Evolutionary conservation across 2,888 invertebrate genomes (phyloP).

Genomic region (Sturmia bella): DNA sequence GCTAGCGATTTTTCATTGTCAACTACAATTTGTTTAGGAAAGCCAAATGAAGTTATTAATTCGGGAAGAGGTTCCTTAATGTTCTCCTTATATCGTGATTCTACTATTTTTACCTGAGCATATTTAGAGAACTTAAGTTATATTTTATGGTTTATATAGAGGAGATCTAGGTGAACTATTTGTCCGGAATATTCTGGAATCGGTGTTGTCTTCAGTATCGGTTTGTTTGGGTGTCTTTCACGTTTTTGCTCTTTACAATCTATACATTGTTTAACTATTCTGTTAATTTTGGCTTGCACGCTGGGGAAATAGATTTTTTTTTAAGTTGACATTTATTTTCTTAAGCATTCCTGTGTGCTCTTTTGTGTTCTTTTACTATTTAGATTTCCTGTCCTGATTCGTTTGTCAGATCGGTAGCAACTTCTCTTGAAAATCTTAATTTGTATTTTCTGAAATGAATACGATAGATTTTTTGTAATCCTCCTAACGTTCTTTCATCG

Average conservation of each 20-base stretch:
- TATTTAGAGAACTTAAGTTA: slow-evolving; percentile 60
- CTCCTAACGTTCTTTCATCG: too few species aligned
- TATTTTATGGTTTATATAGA: slow-evolving; percentile 62
- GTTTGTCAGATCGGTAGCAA: background rate
- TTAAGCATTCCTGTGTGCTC: background rate
- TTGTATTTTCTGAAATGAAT: background rate
- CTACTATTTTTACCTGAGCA: slow-evolving; percentile 48
- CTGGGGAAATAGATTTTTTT: slow-evolving; percentile 55
- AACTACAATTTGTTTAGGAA: slow-evolving; percentile 64
- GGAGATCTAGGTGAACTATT: slow-evolving; percentile 65
- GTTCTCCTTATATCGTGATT: slow-evolving; percentile 11
- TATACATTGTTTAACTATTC: slow-evolving; percentile 55
- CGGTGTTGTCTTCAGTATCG: slow-evolving; percentile 48
- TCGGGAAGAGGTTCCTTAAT: slow-evolving; percentile 60
- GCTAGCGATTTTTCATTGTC: slow-evolving; percentile 68
- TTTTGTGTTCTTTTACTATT: background rate
- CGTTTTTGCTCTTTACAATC: slow-evolving; percentile 59
- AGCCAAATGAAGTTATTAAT: slow-evolving; percentile 60
- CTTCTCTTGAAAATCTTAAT: slow-evolving; percentile 9
- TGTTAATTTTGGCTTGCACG: slow-evolving; percentile 52
- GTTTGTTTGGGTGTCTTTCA: slow-evolving; percentile 61
- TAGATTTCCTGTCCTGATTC: background rate
- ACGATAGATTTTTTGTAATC: background rate
- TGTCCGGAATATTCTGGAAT: slow-evolving; percentile 67
- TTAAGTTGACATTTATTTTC: background rate